Evolutionary conservation across 2,888 invertebrate species (phyloP).

Genomic region (Biston stratarius): DNA sequence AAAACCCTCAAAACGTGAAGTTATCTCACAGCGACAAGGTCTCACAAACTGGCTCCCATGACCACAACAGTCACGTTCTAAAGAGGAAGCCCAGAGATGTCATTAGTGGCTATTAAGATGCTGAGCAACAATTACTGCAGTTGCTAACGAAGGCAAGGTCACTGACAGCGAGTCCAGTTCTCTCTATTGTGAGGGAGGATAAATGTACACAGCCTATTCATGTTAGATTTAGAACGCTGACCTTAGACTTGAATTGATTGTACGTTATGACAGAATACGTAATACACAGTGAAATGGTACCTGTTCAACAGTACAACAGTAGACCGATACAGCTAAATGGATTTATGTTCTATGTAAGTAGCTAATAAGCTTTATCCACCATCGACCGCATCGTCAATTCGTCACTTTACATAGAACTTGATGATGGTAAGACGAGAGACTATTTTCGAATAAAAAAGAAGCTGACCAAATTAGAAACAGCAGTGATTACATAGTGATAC

Average conservation of each 20-base stretch:
- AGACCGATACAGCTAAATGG: too few relatives aligned
- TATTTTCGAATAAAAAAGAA: too few relatives aligned
- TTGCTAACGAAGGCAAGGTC: conserved; percentile 53
- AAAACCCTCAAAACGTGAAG: neutral
- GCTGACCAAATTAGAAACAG: neutral
- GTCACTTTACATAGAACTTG: too few relatives aligned
- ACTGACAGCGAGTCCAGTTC: conserved; percentile 48
- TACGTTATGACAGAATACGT: neutral
- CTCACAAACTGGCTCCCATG: conserved; percentile 34
- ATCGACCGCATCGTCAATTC: too few relatives aligned
- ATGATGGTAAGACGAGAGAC: too few relatives aligned
- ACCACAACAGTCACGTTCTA: conserved; percentile 54
- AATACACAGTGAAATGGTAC: neutral
- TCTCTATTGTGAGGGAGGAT: conserved; percentile 53
- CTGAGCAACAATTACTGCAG: conserved; percentile 57
- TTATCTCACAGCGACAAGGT: conserved; percentile 4
- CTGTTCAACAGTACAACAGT: too few relatives aligned
- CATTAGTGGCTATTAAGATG: conserved; percentile 70
- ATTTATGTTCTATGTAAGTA: too few relatives aligned
- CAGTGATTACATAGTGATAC: neutral
- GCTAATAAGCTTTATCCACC: too few relatives aligned
- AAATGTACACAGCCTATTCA: conserved; percentile 32
- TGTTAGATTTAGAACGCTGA: conserved; percentile 16
- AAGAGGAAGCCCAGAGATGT: conserved; percentile 64
- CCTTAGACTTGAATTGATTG: conserved; percentile 15